Conservation (phyloP, 1,140 invertebrate species). For the Steinernema feltiae region DNA sequence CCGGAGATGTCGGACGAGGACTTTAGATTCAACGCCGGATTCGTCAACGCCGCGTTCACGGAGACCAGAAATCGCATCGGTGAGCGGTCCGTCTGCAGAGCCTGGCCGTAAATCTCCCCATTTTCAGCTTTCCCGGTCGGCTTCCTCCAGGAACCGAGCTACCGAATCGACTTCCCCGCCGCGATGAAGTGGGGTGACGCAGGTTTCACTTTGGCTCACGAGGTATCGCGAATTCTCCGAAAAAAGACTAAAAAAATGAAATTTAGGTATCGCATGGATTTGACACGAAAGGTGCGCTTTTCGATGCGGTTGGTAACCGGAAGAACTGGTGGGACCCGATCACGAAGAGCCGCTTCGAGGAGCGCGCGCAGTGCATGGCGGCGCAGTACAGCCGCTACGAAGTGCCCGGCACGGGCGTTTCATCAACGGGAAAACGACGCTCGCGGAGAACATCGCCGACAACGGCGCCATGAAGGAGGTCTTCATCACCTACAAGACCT, state of each 20-base stretch:
- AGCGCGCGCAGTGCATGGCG: slow-evolving; percentile 77
- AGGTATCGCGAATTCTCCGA: too few species aligned
- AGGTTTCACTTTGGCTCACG: slow-evolving; percentile 63
- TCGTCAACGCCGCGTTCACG: slow-evolving; percentile 66
- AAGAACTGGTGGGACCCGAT: slow-evolving; percentile 73
- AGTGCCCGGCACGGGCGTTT: slow-evolving; percentile 64
- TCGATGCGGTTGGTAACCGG: slow-evolving; percentile 79
- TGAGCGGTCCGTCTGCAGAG: too few species aligned
- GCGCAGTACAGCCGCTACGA: slow-evolving; percentile 78
- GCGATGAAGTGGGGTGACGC: slow-evolving; percentile 62
- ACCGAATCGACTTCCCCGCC: slow-evolving; percentile 62
- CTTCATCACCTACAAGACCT: slow-evolving; percentile 50
- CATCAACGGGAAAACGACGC: slow-evolving; percentile 59
- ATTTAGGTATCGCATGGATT: slow-evolving; percentile 63
- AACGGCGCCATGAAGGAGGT: slow-evolving; percentile 61
- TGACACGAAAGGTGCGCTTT: slow-evolving; percentile 67
- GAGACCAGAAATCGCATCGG: slow-evolving; percentile 66
- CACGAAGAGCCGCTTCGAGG: slow-evolving; percentile 57
- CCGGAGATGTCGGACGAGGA: slow-evolving; percentile 60
- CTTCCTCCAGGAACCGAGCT: slow-evolving; percentile 67
- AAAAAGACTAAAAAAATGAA: too few species aligned
- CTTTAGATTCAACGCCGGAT: slow-evolving; percentile 62
- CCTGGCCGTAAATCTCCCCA: too few species aligned
- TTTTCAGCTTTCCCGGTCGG: slow-evolving; percentile 62
- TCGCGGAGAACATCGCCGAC: slow-evolving; percentile 62